A percentile compares a stretch with the other conserved stretches of the same genome.
These are phyloP conservation scores for Arenaria interpres DNA, from an alignment of 2,113 vertebrate genomes.

Conservation along the genomic window DNA sequence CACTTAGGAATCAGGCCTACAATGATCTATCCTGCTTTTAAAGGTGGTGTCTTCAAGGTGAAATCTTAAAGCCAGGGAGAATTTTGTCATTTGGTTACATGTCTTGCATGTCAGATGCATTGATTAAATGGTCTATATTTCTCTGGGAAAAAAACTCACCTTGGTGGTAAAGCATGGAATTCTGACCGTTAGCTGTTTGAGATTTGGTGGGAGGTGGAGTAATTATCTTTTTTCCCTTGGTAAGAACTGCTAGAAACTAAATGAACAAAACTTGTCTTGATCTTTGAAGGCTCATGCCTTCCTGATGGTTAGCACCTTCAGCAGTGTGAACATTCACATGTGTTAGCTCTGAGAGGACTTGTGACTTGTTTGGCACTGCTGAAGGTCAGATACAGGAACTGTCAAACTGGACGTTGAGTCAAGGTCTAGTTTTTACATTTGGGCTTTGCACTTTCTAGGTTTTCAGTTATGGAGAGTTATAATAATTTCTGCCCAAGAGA, in stretches of 20 bases:
- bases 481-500: neutral
- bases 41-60: neutral
- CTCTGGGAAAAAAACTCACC: neutral
- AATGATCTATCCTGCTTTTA: neutral
- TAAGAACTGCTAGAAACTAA: neutral
- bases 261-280: neutral
- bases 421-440: neutral
- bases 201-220: accelerated
- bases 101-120: neutral
- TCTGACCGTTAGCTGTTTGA: neutral
- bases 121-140: neutral
- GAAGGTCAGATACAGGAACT: neutral
- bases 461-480: neutral
- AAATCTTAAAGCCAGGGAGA: neutral
- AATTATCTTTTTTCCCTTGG: neutral
- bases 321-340: neutral
- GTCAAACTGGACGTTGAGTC: neutral
- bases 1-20: neutral
- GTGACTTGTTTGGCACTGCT: neutral
- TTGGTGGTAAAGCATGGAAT: neutral
- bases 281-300: neutral
- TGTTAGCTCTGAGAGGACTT: neutral
- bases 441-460: neutral
- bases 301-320: neutral
- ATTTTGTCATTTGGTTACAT: neutral